A percentile compares a stretch with the other conserved stretches of the same genome.
Conservation (phyloP, 2,888 invertebrate species). For the Ormia ochracea region DNA sequence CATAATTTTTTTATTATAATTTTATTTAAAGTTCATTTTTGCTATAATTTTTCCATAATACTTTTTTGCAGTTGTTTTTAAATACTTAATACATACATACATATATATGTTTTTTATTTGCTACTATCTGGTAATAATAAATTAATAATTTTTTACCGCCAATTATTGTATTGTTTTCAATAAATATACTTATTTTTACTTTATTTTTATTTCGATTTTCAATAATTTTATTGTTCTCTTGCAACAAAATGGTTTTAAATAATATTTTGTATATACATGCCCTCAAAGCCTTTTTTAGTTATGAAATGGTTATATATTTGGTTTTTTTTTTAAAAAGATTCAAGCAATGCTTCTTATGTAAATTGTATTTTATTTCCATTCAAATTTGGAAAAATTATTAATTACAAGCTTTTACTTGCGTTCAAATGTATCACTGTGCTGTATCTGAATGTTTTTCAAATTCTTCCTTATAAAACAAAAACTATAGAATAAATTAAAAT, state of each 20-base stretch:
- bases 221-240: slow-evolving; percentile 13
- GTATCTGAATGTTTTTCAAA: no score
- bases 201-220: neutral
- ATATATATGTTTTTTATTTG: slow-evolving; percentile 24
- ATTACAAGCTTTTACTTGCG: no score
- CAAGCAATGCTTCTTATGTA: no score
- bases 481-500: no score
- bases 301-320: slow-evolving; percentile 48
- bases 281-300: slow-evolving; percentile 42
- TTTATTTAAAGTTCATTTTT: slow-evolving; percentile 43
- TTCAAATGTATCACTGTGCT: no score
- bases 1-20: slow-evolving; percentile 18
- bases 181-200: slow-evolving; percentile 25
- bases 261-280: slow-evolving; percentile 40
- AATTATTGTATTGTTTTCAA: slow-evolving; percentile 56
- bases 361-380: no score
- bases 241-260: slow-evolving; percentile 48
- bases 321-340: slow-evolving; percentile 2
- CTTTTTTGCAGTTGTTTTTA: slow-evolving; percentile 27
- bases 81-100: slow-evolving; percentile 18
- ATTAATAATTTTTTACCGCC: slow-evolving; percentile 29
- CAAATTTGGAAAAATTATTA: no score
- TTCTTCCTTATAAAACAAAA: no score
- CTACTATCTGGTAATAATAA: slow-evolving; percentile 35
- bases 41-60: slow-evolving; percentile 52